Conservation (phyloP, 2,113 vertebrate species). For the Diadophis punctatus region DNA sequence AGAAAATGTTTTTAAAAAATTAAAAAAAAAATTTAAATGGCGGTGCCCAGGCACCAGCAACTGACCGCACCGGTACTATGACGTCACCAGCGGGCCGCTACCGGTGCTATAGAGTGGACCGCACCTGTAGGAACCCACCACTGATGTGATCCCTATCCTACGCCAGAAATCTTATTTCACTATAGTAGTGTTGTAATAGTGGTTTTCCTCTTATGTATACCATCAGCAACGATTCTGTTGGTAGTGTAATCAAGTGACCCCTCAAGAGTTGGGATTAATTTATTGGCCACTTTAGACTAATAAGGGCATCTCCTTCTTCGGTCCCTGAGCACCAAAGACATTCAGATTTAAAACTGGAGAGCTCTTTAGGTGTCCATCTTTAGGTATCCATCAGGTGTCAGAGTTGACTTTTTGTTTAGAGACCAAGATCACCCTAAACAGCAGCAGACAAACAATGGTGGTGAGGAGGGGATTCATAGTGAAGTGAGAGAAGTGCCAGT, state of each 20-base stretch:
- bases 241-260: not conserved
- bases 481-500: not conserved
- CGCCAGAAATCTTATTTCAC: not conserved
- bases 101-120: too few species aligned
- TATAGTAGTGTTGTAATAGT: not conserved
- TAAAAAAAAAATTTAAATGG: too few species aligned
- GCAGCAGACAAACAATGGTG: not conserved
- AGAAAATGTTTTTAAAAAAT: too few species aligned
- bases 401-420: not conserved
- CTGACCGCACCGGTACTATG: too few species aligned
- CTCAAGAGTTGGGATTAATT: not conserved
- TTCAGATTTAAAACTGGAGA: not conserved
- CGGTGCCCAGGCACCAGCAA: too few species aligned
- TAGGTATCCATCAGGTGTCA: not conserved
- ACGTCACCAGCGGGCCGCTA: too few species aligned
- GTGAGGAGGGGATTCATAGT: not conserved
- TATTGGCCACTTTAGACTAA: not conserved
- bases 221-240: not conserved
- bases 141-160: not conserved
- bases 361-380: not conserved
- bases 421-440: not conserved
- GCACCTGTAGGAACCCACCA: too few species aligned
- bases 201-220: not conserved
- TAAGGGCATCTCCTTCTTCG: not conserved
- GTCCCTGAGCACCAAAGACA: not conserved